These are phyloP conservation scores for Ctenopoma kingsleyae DNA, from an alignment of 2,797 vertebrate genomes.

Conservation along the genomic window DNA sequence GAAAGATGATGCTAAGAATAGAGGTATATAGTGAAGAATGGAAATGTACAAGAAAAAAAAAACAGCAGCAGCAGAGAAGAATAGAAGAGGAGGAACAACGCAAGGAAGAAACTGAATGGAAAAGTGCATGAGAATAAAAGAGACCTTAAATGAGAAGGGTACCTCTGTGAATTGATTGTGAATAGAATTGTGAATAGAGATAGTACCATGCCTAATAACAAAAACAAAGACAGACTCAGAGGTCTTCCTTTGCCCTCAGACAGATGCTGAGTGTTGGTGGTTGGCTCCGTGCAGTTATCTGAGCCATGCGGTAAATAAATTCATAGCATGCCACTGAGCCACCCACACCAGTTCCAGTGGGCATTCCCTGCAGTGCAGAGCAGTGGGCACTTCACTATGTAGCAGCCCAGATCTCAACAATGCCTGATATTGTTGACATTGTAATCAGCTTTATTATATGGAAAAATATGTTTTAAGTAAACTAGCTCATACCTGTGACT, in stretches of 20 bases:
- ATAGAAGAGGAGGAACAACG: neutral
- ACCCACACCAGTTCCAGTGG: constrained; percentile 69
- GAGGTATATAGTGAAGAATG: neutral
- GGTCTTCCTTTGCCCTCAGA: constrained; percentile 59
- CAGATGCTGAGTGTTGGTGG: constrained; percentile 68
- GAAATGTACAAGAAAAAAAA: neutral
- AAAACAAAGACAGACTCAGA: constrained; percentile 49
- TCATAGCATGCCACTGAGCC: constrained; percentile 75
- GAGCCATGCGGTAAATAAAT: constrained; percentile 74
- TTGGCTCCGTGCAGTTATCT: constrained; percentile 68
- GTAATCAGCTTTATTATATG: constrained; percentile 4
- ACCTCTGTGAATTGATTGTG: constrained; percentile 2
- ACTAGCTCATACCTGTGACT: constrained; percentile 7
- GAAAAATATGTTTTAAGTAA: constrained; percentile 9
- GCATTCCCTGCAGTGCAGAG: constrained; percentile 74
- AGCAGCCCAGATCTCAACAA: constrained; percentile 55
- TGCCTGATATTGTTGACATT: constrained; percentile 56
- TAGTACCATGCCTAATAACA: constrained; percentile 50
- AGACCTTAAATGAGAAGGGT: constrained; percentile 27
- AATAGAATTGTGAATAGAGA: constrained; percentile 34
- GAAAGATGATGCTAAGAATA: constrained; percentile 17
- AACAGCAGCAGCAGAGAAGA: neutral
- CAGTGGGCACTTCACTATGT: constrained; percentile 52
- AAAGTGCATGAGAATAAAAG: constrained; percentile 27
- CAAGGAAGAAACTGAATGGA: constrained; percentile 1